Evolutionary conservation across 2,113 vertebrate genomes (phyloP).

Genomic region (Hippoglossus stenolepis): DNA sequence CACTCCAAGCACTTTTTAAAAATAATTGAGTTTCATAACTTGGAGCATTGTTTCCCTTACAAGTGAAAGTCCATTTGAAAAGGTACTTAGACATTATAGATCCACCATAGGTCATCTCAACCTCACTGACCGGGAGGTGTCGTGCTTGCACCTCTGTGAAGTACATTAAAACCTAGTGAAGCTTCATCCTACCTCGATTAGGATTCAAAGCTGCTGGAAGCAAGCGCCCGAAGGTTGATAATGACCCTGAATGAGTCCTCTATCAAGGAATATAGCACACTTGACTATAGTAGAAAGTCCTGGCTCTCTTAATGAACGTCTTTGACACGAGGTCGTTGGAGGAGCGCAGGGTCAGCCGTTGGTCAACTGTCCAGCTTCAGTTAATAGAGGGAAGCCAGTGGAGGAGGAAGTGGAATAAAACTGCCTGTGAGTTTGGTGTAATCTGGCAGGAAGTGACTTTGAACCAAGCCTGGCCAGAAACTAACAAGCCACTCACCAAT

Average conservation of each 20-base stretch:
- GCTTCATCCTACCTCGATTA: conserved; percentile 27
- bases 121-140: conserved; percentile 17
- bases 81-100: conserved; percentile 65
- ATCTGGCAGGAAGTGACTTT: conserved; percentile 33
- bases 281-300: conserved; percentile 18
- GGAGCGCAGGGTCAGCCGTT: conserved; percentile 54
- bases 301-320: conserved; percentile 48
- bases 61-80: conserved; percentile 71
- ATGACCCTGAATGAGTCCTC: conserved; percentile 23
- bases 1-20: conserved; percentile 59
- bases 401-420: conserved; percentile 60
- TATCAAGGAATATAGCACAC: conserved; percentile 16
- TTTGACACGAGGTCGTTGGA: conserved; percentile 52
- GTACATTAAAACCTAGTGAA: conserved; percentile 50
- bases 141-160: conserved; percentile 43
- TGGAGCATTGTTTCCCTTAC: conserved; percentile 58
- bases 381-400: conserved; percentile 58
- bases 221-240: conserved; percentile 6
- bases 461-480: conserved; percentile 16
- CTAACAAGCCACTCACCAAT: conserved; percentile 17
- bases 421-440: conserved; percentile 45
- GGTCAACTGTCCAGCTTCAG: conserved; percentile 54
- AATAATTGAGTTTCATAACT: conserved; percentile 74
- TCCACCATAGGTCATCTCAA: conserved; percentile 44
- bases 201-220: conserved; percentile 20